These are phyloP conservation scores for Brachyptera putata DNA, from an alignment of 2,888 invertebrate species.

Conservation along the genomic window DNA sequence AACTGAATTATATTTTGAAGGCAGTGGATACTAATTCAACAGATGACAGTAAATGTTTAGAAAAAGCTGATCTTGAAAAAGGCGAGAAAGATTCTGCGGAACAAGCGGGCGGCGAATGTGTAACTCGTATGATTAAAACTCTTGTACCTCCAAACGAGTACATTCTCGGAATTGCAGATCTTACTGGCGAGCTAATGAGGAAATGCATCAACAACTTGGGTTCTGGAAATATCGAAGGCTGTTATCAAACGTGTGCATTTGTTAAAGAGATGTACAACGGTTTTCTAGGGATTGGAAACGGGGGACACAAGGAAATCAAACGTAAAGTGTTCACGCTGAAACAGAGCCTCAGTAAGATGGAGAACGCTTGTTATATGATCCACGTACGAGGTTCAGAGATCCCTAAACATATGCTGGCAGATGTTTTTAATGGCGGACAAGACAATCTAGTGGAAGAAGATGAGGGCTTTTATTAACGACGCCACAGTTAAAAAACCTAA, in stretches of 20 bases:
- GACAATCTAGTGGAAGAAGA: constrained; percentile 46
- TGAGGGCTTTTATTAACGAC: constrained; percentile 46
- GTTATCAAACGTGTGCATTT: constrained; percentile 65
- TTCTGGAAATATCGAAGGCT: constrained; percentile 66
- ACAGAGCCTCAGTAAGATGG: constrained; percentile 77
- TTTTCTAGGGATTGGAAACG: constrained; percentile 48
- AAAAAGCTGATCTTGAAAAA: constrained; percentile 9
- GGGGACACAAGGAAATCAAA: constrained; percentile 58
- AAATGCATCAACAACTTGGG: constrained; percentile 79
- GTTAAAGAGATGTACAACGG: constrained; percentile 46
- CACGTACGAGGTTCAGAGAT: constrained; percentile 77
- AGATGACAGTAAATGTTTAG: constrained; percentile 9
- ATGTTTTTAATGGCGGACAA: constrained; percentile 47
- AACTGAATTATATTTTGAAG: constrained; percentile 47
- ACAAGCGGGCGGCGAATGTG: constrained; percentile 29
- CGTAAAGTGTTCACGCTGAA: constrained; percentile 67
- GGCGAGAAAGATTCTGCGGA: constrained; percentile 17
- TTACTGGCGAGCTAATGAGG: constrained; percentile 89
- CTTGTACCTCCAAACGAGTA: constrained; percentile 51
- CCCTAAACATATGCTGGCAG: constrained; percentile 61
- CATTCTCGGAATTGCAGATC: constrained; percentile 77
- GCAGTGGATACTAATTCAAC: constrained; percentile 22
- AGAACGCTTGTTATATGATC: constrained; percentile 76
- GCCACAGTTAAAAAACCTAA: too few species aligned
- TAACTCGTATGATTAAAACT: constrained; percentile 28